A percentile compares a stretch with the other conserved stretches of the same genome.
Conservation (phyloP, 64 coral and sea anemone species). For the Acropora tenuis region DNA sequence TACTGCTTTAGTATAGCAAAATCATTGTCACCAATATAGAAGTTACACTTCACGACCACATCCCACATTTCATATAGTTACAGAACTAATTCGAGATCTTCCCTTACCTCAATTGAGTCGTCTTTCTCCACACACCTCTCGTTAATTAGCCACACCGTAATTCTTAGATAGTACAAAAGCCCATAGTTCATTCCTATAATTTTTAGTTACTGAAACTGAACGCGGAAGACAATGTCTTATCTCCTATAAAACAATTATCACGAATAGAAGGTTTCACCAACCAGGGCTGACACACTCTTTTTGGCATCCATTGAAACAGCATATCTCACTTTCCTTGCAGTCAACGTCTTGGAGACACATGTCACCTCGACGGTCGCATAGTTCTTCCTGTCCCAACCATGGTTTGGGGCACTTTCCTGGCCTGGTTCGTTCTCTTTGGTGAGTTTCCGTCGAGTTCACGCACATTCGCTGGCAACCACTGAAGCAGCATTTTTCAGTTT, state of each 20-base stretch:
- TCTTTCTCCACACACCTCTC: too few relatives aligned
- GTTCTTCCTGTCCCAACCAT: conserved; percentile 29
- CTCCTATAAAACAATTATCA: background rate
- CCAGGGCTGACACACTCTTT: conserved; percentile 48
- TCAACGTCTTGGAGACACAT: conserved; percentile 37
- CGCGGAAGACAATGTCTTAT: too few relatives aligned
- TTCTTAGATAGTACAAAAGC: too few relatives aligned
- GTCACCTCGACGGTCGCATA: conserved; percentile 53
- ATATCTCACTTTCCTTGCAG: conserved; percentile 18
- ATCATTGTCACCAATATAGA: background rate
- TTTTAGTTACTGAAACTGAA: too few relatives aligned
- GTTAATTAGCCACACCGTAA: too few relatives aligned
- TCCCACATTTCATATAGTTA: background rate
- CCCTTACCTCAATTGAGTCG: background rate
- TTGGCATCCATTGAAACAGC: conserved; percentile 67
- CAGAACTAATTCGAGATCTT: background rate
- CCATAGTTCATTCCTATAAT: too few relatives aligned
- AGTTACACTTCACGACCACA: background rate
- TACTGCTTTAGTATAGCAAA: background rate
- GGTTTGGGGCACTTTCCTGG: conserved; percentile 36
- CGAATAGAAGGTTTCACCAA: background rate
- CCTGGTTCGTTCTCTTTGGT: conserved; percentile 20
- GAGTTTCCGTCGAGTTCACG: conserved; percentile 27
- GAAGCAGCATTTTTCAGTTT: conserved; percentile 67
- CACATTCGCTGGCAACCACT: conserved; percentile 70